Base-by-base conservation (phyloP, 2,888 invertebrate genomes). In the Tachystola acroxantha region DNA sequence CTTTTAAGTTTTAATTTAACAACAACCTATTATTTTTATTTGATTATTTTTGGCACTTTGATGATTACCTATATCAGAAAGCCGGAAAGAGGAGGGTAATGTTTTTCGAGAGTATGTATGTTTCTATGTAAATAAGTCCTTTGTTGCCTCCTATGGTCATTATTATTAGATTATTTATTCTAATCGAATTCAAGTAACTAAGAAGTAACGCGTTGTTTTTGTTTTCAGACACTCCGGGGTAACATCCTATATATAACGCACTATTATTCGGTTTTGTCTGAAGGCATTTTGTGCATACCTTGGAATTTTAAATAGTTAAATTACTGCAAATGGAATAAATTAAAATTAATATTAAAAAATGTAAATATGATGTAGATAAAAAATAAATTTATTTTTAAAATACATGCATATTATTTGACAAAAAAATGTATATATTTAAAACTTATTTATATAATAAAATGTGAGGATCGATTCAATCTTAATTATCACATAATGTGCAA, bases 201-300 rank as follows among this genome's bases (percentile, higher is more conserved):
- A n/a, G n/a, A n/a, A n/a, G n/a, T n/a, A n/a, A n/a, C n/a, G n/a
- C n/a, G n/a, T n/a, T n/a, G n/a, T n/a, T n/a, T n/a, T n/a, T n/a
- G 58, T 38, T 85, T 81, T 36, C 85, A 88, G 74, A 75, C 81
- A 59, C 77, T 95, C n/a, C 82, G 89, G 43, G 92, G 92, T 32
- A 88, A 93, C 32, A 90, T 92, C 54, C 75, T 98, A 2, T 92
- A 92, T 67, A 91, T 97, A 36, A 94, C 96, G 0, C 95, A 95
- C 66, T 97, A 96, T 76, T 97, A 96, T 69, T 96, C 96, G 0
- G 94, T 98, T 32, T 88, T 96, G 64, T 92, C 93, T 0, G 97
- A 97, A 74, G 98, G 98, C 1, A 93, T 94, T 38, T 89, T 97
- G 36, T 97, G 96, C 66, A 93, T 97, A 69, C 97, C 97, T 10